Conservation (phyloP, 2,888 invertebrate genomes). For the Thera britannica region DNA sequence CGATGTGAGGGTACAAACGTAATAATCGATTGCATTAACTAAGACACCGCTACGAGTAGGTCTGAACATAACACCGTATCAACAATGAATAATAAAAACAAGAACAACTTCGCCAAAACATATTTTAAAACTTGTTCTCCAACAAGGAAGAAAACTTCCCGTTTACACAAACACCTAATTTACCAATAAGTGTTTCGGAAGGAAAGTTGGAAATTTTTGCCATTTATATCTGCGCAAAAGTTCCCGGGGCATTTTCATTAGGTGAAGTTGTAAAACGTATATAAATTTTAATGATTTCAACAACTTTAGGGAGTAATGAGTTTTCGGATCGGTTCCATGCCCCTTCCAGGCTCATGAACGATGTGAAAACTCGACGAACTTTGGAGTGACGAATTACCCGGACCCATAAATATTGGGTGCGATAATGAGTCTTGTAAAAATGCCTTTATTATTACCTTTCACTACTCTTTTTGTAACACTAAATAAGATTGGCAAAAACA, state of each 20-base stretch:
- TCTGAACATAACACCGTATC: not conserved
- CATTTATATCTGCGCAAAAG: slow-evolving; percentile 50
- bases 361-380: slow-evolving; percentile 55
- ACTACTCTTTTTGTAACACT: not conserved
- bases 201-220: slow-evolving; percentile 41
- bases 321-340: slow-evolving; percentile 53
- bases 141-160: slow-evolving; percentile 35
- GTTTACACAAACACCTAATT: slow-evolving; percentile 41
- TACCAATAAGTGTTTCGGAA: slow-evolving; percentile 43
- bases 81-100: slow-evolving; percentile 16
- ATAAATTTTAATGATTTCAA: slow-evolving; percentile 76
- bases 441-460: slow-evolving; percentile 19
- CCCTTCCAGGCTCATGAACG: slow-evolving; percentile 48
- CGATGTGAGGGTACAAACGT: not conserved
- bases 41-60: not conserved
- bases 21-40: slow-evolving; percentile 5
- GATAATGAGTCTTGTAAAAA: slow-evolving; percentile 42
- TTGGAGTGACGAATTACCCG: slow-evolving; percentile 56
- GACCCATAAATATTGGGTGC: slow-evolving; percentile 48
- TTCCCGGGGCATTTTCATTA: slow-evolving; percentile 67
- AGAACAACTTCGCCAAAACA: slow-evolving; percentile 4
- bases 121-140: slow-evolving; percentile 29
- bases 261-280: slow-evolving; percentile 63
- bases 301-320: slow-evolving; percentile 70
- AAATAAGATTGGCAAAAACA: too few species aligned